Percentiles rank a stretch among this genome's conserved stretches.
phyloP scores from a whole-genome alignment of 2,888 invertebrate genomes.

The Agapostemon virescens region DNA sequence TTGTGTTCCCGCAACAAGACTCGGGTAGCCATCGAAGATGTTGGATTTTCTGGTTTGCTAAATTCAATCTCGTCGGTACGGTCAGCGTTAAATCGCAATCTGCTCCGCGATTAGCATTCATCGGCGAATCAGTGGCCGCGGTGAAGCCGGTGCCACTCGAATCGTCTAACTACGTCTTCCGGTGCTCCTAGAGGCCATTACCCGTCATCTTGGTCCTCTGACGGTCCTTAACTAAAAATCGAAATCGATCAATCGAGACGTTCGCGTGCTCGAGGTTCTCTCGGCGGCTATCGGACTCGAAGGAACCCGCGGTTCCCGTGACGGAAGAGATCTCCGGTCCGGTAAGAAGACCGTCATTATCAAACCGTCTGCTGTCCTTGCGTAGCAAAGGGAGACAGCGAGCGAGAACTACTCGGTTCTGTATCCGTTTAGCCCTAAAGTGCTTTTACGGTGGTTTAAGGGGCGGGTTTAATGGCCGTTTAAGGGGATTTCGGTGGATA shows the following conservation, averaged over 20 bases:
- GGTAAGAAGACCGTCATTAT: constrained; percentile 51
- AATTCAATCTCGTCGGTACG: neutral
- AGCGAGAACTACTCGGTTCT: constrained; percentile 40
- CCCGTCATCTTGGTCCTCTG: constrained; percentile 16
- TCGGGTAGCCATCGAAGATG: neutral
- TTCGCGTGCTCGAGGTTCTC: constrained; percentile 26
- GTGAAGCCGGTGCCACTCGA: neutral
- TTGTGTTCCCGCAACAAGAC: neutral
- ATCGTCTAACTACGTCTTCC: constrained; percentile 7
- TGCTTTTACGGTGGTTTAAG: constrained; percentile 69
- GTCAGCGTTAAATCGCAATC: constrained; percentile 1
- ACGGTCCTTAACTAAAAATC: constrained; percentile 41
- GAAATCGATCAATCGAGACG: constrained; percentile 26
- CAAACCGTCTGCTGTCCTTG: constrained; percentile 40
- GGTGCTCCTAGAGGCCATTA: constrained; percentile 7
- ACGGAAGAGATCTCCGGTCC: constrained; percentile 19
- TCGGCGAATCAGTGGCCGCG: neutral
- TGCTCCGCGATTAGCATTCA: neutral
- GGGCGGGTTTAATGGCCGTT: constrained; percentile 77
- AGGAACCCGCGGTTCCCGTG: constrained; percentile 10
- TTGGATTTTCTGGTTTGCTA: neutral
- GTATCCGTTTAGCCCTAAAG: constrained; percentile 70
- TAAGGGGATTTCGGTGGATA: constrained; percentile 78
- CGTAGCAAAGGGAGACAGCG: constrained; percentile 14
- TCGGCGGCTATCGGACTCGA: constrained; percentile 17